phyloP scores from a whole-genome alignment of 1,140 invertebrate species.

The Caenorhabditis remanei region DNA sequence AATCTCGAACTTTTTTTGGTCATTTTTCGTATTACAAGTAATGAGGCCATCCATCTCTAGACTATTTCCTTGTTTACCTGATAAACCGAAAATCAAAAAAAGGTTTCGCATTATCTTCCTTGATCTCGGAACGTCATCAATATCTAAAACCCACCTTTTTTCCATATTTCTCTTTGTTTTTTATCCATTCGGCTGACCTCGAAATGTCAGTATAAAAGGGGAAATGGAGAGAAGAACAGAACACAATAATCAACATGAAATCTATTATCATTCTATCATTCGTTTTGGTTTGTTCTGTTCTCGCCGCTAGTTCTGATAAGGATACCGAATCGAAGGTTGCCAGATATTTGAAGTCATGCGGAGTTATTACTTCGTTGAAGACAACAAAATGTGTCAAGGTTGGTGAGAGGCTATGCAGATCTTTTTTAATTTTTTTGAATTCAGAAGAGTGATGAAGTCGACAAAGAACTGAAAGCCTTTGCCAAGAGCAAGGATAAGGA shows the following conservation, averaged over 20 bases:
- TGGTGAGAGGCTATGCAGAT: not conserved
- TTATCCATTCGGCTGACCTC: constrained; percentile 24
- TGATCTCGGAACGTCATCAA: constrained; percentile 38
- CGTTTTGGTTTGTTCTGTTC: constrained; percentile 5
- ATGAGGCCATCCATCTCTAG: not conserved
- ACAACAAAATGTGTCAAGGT: constrained; percentile 31
- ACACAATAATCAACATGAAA: constrained; percentile 10
- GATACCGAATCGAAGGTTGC: constrained; percentile 26
- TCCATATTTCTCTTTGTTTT: not conserved
- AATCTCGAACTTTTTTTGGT: too few species aligned
- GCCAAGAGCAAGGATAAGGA: constrained; percentile 34
- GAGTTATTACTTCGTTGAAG: constrained; percentile 43
- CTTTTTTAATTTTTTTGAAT: not conserved
- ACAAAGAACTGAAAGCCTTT: constrained; percentile 37
- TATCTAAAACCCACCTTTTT: constrained; percentile 4
- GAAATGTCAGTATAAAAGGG: constrained; percentile 4
- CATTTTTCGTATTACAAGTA: not conserved
- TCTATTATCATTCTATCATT: constrained; percentile 32
- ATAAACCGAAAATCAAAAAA: constrained; percentile 8
- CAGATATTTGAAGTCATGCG: constrained; percentile 45
- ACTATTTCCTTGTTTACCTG: constrained; percentile 5
- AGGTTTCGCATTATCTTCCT: not conserved
- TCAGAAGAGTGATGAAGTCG: constrained; percentile 34
- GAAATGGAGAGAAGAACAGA: not conserved
- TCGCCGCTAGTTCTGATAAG: constrained; percentile 36